phyloP scores from a whole-genome alignment of 2,797 vertebrate genomes.

The Otolemur crassicaudatus region DNA sequence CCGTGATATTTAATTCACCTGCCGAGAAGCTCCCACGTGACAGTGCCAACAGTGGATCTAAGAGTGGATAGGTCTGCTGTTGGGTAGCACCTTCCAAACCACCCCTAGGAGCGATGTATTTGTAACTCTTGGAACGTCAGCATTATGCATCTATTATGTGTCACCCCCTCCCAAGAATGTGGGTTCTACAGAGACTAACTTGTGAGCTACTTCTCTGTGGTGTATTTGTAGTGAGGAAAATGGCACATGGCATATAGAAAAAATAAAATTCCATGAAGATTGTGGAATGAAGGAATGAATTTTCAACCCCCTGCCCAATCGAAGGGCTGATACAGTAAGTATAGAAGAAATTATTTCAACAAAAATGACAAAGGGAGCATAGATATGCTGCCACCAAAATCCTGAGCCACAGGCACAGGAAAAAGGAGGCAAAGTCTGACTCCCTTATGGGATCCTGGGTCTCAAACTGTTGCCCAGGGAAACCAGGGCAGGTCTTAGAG shows the following conservation, averaged over 20 bases:
- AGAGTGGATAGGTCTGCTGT: neutral
- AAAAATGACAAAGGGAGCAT: neutral
- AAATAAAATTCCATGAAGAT: neutral
- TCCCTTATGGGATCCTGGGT: too few species aligned
- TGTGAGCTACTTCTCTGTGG: neutral
- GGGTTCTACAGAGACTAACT: too few species aligned
- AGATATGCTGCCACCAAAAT: neutral
- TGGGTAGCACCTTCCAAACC: too few species aligned
- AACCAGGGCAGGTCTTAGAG: neutral
- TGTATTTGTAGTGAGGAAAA: neutral
- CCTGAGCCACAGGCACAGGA: too few species aligned
- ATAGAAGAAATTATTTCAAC: neutral
- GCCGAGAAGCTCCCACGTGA: neutral
- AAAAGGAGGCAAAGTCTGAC: neutral
- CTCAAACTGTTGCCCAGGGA: neutral
- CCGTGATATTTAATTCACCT: neutral
- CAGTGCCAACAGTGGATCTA: too few species aligned
- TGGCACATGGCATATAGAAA: neutral
- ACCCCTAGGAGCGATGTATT: neutral
- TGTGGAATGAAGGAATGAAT: neutral
- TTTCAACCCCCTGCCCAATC: neutral
- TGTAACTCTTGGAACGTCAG: neutral
- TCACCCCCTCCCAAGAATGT: rapidly evolving
- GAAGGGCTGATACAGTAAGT: neutral
- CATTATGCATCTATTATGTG: rapidly evolving